Base-by-base conservation (phyloP, 2,113 vertebrate genomes). In the Candoia aspera region DNA sequence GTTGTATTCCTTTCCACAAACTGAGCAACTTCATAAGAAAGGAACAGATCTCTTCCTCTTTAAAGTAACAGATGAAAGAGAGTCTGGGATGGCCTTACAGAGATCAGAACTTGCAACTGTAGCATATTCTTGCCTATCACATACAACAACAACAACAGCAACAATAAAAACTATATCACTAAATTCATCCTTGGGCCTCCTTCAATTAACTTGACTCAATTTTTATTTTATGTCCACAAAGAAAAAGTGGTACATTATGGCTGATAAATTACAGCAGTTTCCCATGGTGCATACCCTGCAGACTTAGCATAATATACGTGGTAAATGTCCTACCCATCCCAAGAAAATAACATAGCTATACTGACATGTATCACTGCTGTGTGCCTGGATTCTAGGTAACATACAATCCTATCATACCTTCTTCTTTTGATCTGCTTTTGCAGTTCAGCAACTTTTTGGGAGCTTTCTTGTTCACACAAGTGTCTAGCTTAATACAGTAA, bases 331-430 rank as follows among this genome's bases (percentile, higher is more conserved):
- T 49, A 29, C 57, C 58, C 23, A 29, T 54, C 2, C 17, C 29
- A 21, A 24, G 91, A 89, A 85, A 92, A 89, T 55, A 6, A 23
- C 49, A 42, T 89, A 46, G 91, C 57, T 60, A 79, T 89, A 57
- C 42, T 84, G 21, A 13, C n/a, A 89, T 21, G 33, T 92, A 59
- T 62, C 26, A 23, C 17, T 88, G 55, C 86, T 89, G 24, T 58
- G 10, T 24, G 11, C 29, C 58, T 10, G n/a, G 29, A 57, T 42
- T 23, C 84, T 37, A 29, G n/a, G 49, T 33, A 87, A 87, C 21
- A 6, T 73, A 42, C 49, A n/a, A 73, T 46, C 60, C 26, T 53
- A 42, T 42, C 13, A 23, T 15, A 90, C 6, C 8, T 24, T n/a
- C 55, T 86, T n/a, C 26, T 62, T 91, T 84, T 62, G 29, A 84